Evolutionary conservation across 2,113 vertebrate genomes (phyloP), one percentile per base, ranked within the genome.

Genomic region (Polyodon spathula): DNA sequence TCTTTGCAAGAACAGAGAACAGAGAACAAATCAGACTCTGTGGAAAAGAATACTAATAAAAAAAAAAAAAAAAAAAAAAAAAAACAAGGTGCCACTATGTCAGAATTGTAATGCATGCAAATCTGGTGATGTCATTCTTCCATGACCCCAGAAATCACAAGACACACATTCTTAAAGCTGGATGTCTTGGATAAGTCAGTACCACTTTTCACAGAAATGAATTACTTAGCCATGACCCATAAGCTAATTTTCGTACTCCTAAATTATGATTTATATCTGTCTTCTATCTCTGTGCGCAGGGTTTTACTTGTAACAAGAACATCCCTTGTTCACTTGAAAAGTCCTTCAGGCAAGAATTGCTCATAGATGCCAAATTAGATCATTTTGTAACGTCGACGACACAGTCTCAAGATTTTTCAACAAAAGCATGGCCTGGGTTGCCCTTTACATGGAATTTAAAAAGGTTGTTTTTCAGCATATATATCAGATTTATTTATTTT

Each of bases 61-160:
- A 58, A 71, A 68, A 76, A 81, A 86, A 79, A 88, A 93, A 87
- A 63, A 63, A 39, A 58, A 71, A 68, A 76, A 81, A 86, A 79
- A 88, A 93, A 87, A 95, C 93, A 96, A 97, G 94, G 90, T 97
- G 92, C 89, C 90, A 91, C 89, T 92, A 89, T 97, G 91, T 93
- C 90, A 90, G 89, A 73, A 82, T 85, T 83, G 83, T 89, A 92
- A 92, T 90, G 88, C 77, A 80, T 88, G 88, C 86, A 85, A 84
- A 80, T 86, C 81, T 75, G 78, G 83, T 94, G 94, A 97, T 95
- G 92, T 94, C 92, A 95, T 91, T 86, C 76, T 80, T 75, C 73
- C 71, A 75, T 86, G 86, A 89, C 89, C 91, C 78, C 76, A 68
- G 46, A 69, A 93, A 90, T 95, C 93, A 95, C 85, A 87, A 86